These are phyloP conservation scores for Trachurus trachurus DNA, from an alignment of 2,797 vertebrate genomes.

Conservation along the genomic window DNA sequence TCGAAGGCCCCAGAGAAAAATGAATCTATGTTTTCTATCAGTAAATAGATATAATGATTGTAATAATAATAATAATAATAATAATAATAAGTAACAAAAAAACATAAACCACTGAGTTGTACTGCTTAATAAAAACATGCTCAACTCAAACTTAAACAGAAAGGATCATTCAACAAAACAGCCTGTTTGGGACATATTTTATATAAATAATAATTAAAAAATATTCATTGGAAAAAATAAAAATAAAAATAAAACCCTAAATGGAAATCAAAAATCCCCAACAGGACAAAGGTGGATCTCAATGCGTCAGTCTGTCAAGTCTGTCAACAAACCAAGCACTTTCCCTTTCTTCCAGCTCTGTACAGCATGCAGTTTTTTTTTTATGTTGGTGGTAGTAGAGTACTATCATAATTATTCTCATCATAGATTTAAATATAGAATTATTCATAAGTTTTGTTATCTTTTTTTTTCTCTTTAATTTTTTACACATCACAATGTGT, in stretches of 20 bases:
- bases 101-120: constrained; percentile 36
- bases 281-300: constrained; percentile 64
- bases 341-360: constrained; percentile 82
- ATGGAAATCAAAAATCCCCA: constrained; percentile 71
- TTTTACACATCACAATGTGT: constrained; percentile 81
- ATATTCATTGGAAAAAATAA: constrained; percentile 81
- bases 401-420: constrained; percentile 70
- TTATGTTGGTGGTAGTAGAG: constrained; percentile 68
- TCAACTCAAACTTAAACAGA: constrained; percentile 53
- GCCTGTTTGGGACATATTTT: constrained; percentile 86
- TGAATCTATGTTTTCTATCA: neutral
- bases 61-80: constrained; percentile 28
- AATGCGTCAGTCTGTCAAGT: constrained; percentile 65
- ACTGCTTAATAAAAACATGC: constrained; percentile 44
- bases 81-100: constrained; percentile 6
- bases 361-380: constrained; percentile 88
- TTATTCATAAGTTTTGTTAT: constrained; percentile 73
- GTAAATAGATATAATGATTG: constrained; percentile 6
- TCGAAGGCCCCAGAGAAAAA: constrained; percentile 9
- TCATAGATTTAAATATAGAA: constrained; percentile 81
- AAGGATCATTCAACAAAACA: constrained; percentile 77
- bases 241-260: constrained; percentile 58
- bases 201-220: constrained; percentile 91
- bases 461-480: constrained; percentile 68
- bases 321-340: constrained; percentile 63